Evolutionary conservation across 2,797 vertebrate species (phyloP).

Genomic region (Epinephelus awoara): DNA sequence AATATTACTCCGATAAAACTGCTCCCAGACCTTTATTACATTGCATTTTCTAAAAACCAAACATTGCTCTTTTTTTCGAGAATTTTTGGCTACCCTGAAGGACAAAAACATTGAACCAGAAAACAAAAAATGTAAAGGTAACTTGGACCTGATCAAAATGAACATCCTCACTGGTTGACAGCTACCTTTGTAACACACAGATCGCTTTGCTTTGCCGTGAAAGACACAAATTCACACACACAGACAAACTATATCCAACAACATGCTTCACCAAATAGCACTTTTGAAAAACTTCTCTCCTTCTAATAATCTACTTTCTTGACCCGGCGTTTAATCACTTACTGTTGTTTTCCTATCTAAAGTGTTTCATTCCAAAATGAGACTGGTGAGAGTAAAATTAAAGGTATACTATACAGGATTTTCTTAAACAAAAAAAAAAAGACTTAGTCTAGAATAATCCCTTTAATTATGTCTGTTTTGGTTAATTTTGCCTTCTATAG

Average conservation of each 20-base stretch:
- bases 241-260: slow-evolving; percentile 57
- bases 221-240: slow-evolving; percentile 64
- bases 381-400: background rate
- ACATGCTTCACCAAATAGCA: slow-evolving; percentile 69
- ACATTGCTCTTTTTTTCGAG: slow-evolving; percentile 36
- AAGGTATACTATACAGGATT: no score
- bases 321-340: slow-evolving; percentile 4
- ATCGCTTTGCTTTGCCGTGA: slow-evolving; percentile 22
- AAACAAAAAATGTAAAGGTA: slow-evolving; percentile 41
- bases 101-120: slow-evolving; percentile 42
- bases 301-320: slow-evolving; percentile 34
- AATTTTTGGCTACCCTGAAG: slow-evolving; percentile 35
- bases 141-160: slow-evolving; percentile 34
- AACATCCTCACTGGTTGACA: slow-evolving; percentile 36
- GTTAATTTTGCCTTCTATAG: no score
- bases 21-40: slow-evolving; percentile 24
- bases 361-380: slow-evolving; percentile 46
- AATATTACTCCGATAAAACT: slow-evolving; percentile 1
- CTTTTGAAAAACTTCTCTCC: slow-evolving; percentile 48
- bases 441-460: no score
- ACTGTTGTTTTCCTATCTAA: slow-evolving; percentile 35
- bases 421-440: no score
- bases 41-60: slow-evolving; percentile 23
- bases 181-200: slow-evolving; percentile 23
- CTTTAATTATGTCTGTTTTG: no score